phyloP scores from a whole-genome alignment of 2,113 vertebrate species.

The Chaetops frenatus region DNA sequence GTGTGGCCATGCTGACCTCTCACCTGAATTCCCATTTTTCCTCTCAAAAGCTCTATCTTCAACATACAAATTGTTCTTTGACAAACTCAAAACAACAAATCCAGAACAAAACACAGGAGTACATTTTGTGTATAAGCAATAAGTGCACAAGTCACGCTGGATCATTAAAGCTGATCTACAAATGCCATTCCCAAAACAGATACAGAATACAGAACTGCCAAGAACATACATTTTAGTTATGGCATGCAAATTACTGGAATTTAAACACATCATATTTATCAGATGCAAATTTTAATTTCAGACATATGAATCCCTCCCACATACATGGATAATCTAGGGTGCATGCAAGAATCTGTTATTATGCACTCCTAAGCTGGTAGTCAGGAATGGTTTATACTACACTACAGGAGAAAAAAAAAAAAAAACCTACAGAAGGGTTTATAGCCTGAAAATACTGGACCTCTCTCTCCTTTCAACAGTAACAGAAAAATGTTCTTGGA shows the following conservation, averaged over 20 bases:
- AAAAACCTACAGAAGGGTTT: neutral
- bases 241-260: neutral
- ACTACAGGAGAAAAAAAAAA: neutral
- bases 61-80: neutral
- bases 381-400: constrained; percentile 16
- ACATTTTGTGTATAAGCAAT: neutral
- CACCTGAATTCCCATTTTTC: constrained; percentile 26
- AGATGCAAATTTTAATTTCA: constrained; percentile 49
- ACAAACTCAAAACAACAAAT: neutral
- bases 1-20: constrained; percentile 49
- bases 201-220: neutral
- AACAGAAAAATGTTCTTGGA: neutral
- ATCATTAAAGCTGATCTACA: constrained; percentile 16
- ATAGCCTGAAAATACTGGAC: neutral
- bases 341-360: neutral
- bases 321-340: constrained; percentile 6
- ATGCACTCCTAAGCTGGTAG: constrained; percentile 4
- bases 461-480: neutral
- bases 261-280: neutral
- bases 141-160: neutral
- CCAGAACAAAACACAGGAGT: neutral
- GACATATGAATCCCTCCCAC: constrained; percentile 17
- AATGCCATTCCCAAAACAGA: neutral
- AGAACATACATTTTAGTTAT: neutral
- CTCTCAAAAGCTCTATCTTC: neutral